Evolutionary conservation across 2,888 invertebrate genomes (phyloP), one percentile per base, ranked within the genome.

Genomic region (Synanthedon andrenaeformis): DNA sequence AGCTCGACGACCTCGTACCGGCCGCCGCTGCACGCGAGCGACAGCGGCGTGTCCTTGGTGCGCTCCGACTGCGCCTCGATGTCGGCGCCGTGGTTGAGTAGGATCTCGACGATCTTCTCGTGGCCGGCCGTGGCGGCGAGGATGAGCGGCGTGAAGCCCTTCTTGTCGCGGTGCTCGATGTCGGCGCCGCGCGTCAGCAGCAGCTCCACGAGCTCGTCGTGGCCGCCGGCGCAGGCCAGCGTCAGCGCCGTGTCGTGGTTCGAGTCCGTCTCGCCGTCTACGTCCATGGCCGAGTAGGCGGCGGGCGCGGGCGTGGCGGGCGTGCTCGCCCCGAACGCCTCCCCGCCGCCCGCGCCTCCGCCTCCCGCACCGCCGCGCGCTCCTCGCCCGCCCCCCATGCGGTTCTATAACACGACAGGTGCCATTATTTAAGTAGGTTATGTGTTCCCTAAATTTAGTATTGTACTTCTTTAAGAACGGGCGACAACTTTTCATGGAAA

Each of bases 171-270:
- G 80, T 99, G 99, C 81, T 99, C 98, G 75, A 99, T 97, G 78
- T 98, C 95, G 0, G 99, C 97, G 54, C 97, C 97, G 58, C 98
- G 91, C 62, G 92, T 92, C 52, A 99, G 90, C 59, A 99, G 89
- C 69, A 99, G 89, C 75, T 96, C 95, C 10, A 98, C 98, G 17
- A 99, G 90, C 70, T 99, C 98, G 72, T 97, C 96, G 76, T 98
- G 97, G 0, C 99, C 98, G 59, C 98, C 98, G 57, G 97, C 96
- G 83, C 98, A 98, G 51, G 99, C 99, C 57, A 99, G 90, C 42
- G 99, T 99, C 55, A 99, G 89, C 54, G 99, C 98, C 4, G 99
- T 99, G 85, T 99, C 99, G 83, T 98, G 97, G 89, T 99, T 99
- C 68, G 96, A 96, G 82, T 99, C 99, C 0, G 99, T 99, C 88